Percentiles rank a stretch among this genome's conserved stretches.
These are phyloP conservation scores for Tupaia chinensis DNA, from an alignment of 2,113 vertebrate genomes.

Conservation along the genomic window DNA sequence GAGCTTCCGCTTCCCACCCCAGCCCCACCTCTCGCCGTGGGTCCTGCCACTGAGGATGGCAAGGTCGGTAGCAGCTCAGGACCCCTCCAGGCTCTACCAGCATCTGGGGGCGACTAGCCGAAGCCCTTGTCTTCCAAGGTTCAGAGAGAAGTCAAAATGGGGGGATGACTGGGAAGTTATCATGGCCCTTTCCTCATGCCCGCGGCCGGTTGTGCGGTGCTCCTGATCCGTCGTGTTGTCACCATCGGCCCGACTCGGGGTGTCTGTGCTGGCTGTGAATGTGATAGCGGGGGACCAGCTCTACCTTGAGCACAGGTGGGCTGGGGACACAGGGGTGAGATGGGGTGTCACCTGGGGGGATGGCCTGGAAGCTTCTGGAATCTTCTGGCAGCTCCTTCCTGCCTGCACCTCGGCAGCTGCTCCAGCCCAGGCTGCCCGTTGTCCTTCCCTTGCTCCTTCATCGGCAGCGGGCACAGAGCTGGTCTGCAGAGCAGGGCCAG, in stretches of 20 bases:
- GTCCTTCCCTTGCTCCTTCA: not conserved
- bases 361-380: not conserved
- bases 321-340: no score
- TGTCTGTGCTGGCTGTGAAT: accelerated
- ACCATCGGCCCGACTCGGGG: accelerated
- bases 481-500: no score
- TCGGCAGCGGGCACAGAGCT: accelerated
- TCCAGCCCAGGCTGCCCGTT: accelerated
- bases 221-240: constrained; percentile 36
- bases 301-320: not conserved
- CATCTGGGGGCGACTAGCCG: not conserved
- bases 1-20: accelerated
- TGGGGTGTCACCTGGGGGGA: no score
- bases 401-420: accelerated
- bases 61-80: not conserved
- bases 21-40: accelerated
- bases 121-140: constrained; percentile 53
- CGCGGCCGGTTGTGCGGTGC: accelerated
- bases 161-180: accelerated
- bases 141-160: constrained; percentile 58
- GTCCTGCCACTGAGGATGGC: not conserved
- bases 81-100: not conserved
- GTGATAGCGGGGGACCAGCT: not conserved
- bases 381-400: accelerated
- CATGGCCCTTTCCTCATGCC: not conserved